Base-by-base conservation (phyloP, 2,888 invertebrate genomes). In the Stegophylla sp. region DNA sequence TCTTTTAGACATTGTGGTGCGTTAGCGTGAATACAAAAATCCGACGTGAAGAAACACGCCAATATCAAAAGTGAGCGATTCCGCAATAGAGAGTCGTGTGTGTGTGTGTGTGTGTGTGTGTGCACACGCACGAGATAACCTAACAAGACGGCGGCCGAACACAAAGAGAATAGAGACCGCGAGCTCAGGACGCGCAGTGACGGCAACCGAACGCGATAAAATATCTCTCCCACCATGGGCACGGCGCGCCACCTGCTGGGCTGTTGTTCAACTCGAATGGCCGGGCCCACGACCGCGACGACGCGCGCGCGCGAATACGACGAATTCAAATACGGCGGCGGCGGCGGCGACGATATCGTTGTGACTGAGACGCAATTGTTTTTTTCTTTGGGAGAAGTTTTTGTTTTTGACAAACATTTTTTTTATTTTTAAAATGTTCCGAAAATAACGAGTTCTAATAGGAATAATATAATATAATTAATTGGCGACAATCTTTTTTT, bases 1-100 rank as follows among this genome's bases (percentile, higher is more conserved):
- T 84, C 83, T 72, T 74, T 83, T 83, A 59, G 83, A 83, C 83
- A 83, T 83, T 51, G 75, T 53, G 69, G 66, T 5, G 77, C 12
- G 77, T 69, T 67, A 59, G 28, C 15, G 61, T 28, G 53, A 17
- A 48, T 1, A 48, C 61, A 59, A 20, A 28, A n/a, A n/a, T n/a
- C n/a, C 1, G 5, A 34, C 34, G 12, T 1, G 34, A 45, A 45
- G 56, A 41, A 20, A 71, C 45, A 20, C 45, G 59, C 23, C 9
- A 12, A 43, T 20, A 12, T 20, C 48, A 3, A 28, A 28, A n/a
- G n/a, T n/a, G 34, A 0, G 0, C 56, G 34, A 34, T n/a, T 53
- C 9, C 0, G 9, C 0, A 20, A 17, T 53, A 9, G 53, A 10
- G 10, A 4, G 10, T 4, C 4, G 43, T 9, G 43, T 9, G 10